Percentiles rank a stretch among this genome's conserved stretches.
Conservation (phyloP, 2,113 vertebrate genomes). For the Pollachius pollachius region DNA sequence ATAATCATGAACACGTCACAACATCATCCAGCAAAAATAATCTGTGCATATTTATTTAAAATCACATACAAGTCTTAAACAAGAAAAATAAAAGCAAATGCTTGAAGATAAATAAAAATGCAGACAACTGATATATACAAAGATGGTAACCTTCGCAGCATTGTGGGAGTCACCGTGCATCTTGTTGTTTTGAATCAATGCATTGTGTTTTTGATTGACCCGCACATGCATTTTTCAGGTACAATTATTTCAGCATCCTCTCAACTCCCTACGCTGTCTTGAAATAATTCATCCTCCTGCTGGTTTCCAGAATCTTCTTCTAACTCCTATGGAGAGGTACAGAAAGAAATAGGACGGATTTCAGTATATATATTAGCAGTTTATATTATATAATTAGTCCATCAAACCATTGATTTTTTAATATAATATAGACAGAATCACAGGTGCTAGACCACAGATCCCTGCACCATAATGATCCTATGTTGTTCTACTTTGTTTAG, state of each 20-base stretch:
- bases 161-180: background rate
- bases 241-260: background rate
- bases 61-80: background rate
- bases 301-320: conserved; percentile 79
- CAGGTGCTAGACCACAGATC: too few relatives aligned
- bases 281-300: conserved; percentile 86
- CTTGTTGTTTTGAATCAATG: background rate
- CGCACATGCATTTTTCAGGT: background rate
- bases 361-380: too few relatives aligned
- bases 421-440: too few relatives aligned
- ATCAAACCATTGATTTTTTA: too few relatives aligned
- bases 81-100: background rate
- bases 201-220: background rate
- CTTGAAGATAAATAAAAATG: background rate
- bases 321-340: conserved; percentile 68
- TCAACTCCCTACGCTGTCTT: conserved; percentile 68
- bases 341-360: too few relatives aligned
- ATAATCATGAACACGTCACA: too few relatives aligned
- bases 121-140: background rate
- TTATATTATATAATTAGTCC: too few relatives aligned
- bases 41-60: background rate
- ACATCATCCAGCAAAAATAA: background rate
- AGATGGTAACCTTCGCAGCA: background rate
- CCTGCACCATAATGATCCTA: too few relatives aligned
- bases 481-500: too few relatives aligned